phyloP scores from a whole-genome alignment of 2,888 invertebrate genomes.

The Campaea margaritaria region DNA sequence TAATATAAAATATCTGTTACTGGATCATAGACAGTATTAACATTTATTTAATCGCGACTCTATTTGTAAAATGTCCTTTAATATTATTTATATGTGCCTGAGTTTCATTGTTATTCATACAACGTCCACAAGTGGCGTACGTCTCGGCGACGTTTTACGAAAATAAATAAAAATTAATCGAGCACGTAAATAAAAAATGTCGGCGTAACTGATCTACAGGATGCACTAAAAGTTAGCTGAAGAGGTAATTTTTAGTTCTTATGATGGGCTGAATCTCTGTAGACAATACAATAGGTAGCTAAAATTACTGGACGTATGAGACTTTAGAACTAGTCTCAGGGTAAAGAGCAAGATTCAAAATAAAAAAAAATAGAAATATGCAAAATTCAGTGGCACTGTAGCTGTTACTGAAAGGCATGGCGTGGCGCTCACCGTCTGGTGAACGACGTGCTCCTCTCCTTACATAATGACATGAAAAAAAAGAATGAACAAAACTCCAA shows the following conservation, averaged over 20 bases:
- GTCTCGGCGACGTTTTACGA: neutral
- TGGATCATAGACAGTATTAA: neutral
- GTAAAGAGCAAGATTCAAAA: no score
- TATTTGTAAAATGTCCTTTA: neutral
- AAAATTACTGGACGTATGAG: no score
- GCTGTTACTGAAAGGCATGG: no score
- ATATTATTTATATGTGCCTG: neutral
- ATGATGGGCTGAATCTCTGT: no score
- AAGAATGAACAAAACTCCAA: no score
- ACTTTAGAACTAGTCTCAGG: no score
- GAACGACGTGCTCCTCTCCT: no score
- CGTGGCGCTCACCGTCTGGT: no score
- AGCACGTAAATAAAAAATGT: neutral
- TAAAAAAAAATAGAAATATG: no score
- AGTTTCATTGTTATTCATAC: slow-evolving; percentile 6
- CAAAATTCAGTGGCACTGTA: no score
- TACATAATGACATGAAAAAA: no score
- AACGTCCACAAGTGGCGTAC: neutral
- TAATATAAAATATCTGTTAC: slow-evolving; percentile 4
- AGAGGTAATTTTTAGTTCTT: neutral
- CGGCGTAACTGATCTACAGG: neutral
- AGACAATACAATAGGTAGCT: no score
- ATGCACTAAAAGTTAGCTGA: neutral
- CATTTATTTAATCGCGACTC: neutral
- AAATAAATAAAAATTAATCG: slow-evolving; percentile 11